Conservation (phyloP, 1,140 invertebrate species). For the Papilio xuthus region DNA sequence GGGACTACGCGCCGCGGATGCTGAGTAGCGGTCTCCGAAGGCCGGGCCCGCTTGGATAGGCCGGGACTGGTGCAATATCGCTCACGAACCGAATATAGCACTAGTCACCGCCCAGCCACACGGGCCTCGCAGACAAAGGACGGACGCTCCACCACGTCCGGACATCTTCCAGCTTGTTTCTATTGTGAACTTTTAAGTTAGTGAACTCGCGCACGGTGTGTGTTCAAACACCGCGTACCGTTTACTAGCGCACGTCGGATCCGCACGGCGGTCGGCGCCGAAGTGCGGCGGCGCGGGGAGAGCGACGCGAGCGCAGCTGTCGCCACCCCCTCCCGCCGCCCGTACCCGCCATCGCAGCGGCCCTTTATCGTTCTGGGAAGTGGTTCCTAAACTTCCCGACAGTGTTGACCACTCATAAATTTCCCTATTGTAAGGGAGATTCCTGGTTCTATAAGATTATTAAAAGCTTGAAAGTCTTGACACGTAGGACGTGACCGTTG, state of each 20-base stretch:
- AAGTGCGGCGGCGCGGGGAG: conserved; percentile 67
- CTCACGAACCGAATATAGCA: conserved; percentile 74
- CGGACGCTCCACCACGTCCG: conserved; percentile 42
- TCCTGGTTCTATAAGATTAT: conserved; percentile 57
- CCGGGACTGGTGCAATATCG: conserved; percentile 81
- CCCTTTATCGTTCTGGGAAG: conserved; percentile 81
- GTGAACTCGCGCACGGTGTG: conserved; percentile 65
- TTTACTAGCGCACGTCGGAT: conserved; percentile 46
- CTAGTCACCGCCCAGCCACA: conserved; percentile 76
- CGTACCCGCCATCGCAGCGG: conserved; percentile 52
- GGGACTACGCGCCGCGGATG: conserved; percentile 78
- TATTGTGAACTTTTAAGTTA: conserved; percentile 54
- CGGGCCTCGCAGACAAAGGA: conserved; percentile 73
- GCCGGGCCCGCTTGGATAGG: conserved; percentile 78
- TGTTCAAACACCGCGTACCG: conserved; percentile 49
- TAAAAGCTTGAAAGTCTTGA: conserved; percentile 75
- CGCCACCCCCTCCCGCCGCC: conserved; percentile 56
- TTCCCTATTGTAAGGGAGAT: conserved; percentile 61
- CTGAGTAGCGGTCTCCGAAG: conserved; percentile 78
- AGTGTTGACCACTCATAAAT: conserved; percentile 59
- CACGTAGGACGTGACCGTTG: conserved; percentile 57
- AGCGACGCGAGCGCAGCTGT: conserved; percentile 72
- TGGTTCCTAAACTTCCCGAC: conserved; percentile 79
- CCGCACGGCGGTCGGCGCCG: conserved; percentile 56
- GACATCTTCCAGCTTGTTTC: conserved; percentile 38